phyloP scores from a whole-genome alignment of 2,113 vertebrate genomes.

The Columba livia region DNA sequence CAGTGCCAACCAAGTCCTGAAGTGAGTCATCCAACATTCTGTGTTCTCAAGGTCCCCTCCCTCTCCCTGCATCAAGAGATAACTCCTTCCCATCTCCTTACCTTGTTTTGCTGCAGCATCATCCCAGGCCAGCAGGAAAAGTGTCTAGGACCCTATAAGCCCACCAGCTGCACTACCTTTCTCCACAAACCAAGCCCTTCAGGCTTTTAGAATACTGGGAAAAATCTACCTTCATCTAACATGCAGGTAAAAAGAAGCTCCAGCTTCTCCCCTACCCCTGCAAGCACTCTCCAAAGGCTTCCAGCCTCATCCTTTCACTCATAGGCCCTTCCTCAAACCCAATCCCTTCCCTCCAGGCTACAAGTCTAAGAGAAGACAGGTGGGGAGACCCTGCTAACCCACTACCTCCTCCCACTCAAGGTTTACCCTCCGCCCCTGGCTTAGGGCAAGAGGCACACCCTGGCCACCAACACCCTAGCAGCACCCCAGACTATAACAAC shows the following conservation, averaged over 20 bases:
- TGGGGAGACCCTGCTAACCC: background rate
- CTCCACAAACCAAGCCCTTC: background rate
- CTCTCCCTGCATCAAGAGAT: background rate
- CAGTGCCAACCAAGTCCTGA: background rate
- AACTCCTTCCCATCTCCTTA: background rate
- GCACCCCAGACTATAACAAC: background rate
- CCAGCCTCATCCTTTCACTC: background rate
- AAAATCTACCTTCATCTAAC: background rate
- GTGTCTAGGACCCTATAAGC: background rate
- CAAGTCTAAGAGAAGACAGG: background rate
- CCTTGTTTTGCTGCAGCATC: background rate
- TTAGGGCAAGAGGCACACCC: background rate
- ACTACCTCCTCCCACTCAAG: fast-evolving
- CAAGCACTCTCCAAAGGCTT: background rate
- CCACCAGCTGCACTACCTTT: background rate
- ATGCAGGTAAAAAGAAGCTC: background rate
- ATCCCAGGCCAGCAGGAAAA: background rate
- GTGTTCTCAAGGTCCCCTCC: background rate
- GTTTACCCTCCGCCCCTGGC: background rate
- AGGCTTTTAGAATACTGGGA: fast-evolving
- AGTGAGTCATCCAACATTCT: fast-evolving
- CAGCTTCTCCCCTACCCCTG: background rate
- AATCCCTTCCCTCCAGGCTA: background rate
- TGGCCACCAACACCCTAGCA: background rate
- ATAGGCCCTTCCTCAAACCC: background rate